These are phyloP conservation scores for Oreochromis niloticus DNA, from an alignment of 2,113 vertebrate genomes.

Conservation along the genomic window DNA sequence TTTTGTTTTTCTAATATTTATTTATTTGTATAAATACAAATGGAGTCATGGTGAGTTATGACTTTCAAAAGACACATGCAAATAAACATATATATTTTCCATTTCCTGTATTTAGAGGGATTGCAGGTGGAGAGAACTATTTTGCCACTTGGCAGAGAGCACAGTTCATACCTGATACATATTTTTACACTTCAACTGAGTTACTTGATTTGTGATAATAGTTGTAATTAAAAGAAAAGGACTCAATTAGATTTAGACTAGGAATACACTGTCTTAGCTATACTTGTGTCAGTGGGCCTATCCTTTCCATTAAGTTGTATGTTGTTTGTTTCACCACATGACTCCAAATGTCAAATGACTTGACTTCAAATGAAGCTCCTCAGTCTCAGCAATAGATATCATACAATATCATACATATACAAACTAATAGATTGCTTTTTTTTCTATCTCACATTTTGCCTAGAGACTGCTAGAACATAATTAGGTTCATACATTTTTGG, in stretches of 20 bases:
- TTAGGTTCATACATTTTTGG: neutral
- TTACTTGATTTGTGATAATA: neutral
- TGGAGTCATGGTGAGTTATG: neutral
- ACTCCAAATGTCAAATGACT: too few relatives aligned
- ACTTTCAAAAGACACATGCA: neutral
- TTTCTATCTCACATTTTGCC: neutral
- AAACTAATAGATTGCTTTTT: neutral
- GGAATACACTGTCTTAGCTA: neutral
- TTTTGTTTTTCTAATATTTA: neutral
- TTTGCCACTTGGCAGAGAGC: neutral
- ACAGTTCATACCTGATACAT: neutral
- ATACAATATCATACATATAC: neutral
- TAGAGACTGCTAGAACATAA: neutral
- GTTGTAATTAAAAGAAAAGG: neutral
- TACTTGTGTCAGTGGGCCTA: neutral
- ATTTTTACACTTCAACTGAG: neutral
- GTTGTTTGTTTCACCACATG: neutral
- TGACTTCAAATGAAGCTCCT: neutral
- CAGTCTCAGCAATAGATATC: neutral
- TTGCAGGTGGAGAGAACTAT: neutral
- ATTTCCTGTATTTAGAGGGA: neutral
- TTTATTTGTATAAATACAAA: neutral
- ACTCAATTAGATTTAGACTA: neutral
- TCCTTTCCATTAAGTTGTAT: neutral
- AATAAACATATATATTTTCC: neutral